Base-by-base conservation (phyloP, 37 sponge, comb jelly and placozoan genomes). In the Chondrilla cf. caribensis region DNA sequence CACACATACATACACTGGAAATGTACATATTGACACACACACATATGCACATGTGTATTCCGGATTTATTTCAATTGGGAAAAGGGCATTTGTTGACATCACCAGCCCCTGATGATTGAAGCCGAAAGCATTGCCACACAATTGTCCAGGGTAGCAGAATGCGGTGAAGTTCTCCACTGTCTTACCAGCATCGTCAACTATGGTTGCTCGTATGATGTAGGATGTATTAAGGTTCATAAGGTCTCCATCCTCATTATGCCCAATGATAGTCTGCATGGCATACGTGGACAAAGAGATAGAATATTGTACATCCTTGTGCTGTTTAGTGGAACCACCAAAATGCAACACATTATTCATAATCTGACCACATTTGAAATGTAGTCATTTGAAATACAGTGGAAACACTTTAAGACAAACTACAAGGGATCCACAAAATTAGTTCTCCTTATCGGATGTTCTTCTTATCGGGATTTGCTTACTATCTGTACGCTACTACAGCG, bases 121-220 rank as follows among this genome's bases (percentile, higher is more conserved):
- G 26, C 87, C 83, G 64, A 82, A 87, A 24, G 87, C 87, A 38
- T 71, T 73, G 9, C 87, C 87, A 82, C 83, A 87, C 26, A 87
- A 55, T 29, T 64, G 44, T 38, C 82, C 87, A 7, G 87, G 57
- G 58, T 87, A 87, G 41, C 83, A 82, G 28, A 66, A 75, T 5
- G 77, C 83, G 25, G 83, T 81, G 77, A 87, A 87, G 31, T 82
- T 41, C 83, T 87, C 83, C 25, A 47, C 35, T 21, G 24, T 17
- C 24, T 38, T 58, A 11, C 66, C 79, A 36, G 29, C 26, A 1
- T 40, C 43, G 42, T 65, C 33, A 17, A 22, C 22, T 37, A 78
- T 75, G 24, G 15, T 36, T 11, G 79, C 83, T 35, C 55, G 66
- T 42, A 87, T 54, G 26, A 87, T 28, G 58, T 82, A 87, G 0